Percentiles rank a stretch among this genome's conserved stretches.
Evolutionary conservation across 2,888 invertebrate genomes (phyloP).

Genomic region (Mesorhabditis sp.): DNA sequence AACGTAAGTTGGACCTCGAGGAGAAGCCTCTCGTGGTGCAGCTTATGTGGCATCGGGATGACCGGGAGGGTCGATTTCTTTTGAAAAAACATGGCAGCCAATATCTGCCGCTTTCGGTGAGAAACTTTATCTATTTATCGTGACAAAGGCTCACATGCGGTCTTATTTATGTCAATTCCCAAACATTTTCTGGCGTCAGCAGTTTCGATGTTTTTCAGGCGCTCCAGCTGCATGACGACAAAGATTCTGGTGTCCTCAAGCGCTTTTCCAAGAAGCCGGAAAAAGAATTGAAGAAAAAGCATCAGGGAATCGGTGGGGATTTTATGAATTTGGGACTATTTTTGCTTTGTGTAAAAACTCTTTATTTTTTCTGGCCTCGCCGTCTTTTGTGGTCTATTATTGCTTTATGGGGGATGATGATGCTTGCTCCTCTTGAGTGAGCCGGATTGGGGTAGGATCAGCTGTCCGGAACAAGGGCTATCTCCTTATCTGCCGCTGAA

Average conservation of each 20-base stretch:
- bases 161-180: not conserved
- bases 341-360: constrained; percentile 1
- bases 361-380: not conserved
- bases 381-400: no score
- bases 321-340: not conserved
- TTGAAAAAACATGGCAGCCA: constrained; percentile 65
- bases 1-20: constrained; percentile 80
- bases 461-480: no score
- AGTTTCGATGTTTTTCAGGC: not conserved
- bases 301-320: constrained; percentile 30
- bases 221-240: constrained; percentile 12
- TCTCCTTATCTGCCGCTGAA: no score
- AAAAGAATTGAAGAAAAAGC: constrained; percentile 77
- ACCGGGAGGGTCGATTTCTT: constrained; percentile 92
- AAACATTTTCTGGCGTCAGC: no score
- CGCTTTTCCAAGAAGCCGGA: constrained; percentile 90
- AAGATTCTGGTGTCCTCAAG: constrained; percentile 62
- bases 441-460: no score
- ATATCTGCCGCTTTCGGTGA: constrained; percentile 30
- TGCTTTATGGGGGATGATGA: no score
- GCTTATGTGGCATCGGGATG: constrained; percentile 97
- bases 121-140: not conserved
- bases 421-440: not conserved
- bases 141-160: not conserved
- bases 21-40: constrained; percentile 94